Conservation (phyloP, 1,140 invertebrate species). For the Melipona quadrifasciata region DNA sequence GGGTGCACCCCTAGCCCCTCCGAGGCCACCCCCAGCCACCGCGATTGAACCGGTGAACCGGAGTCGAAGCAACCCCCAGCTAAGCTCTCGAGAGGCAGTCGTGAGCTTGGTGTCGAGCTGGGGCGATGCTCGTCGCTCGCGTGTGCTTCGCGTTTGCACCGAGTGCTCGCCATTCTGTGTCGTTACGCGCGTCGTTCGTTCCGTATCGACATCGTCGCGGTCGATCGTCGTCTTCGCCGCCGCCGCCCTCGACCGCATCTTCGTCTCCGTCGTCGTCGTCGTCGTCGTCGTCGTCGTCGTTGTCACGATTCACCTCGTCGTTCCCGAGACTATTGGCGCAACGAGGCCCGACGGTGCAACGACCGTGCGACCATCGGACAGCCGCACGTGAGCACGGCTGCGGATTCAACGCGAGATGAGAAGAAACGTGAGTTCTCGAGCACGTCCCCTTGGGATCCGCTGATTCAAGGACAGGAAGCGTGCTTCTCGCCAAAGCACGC, state of each 20-base stretch:
- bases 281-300: neutral
- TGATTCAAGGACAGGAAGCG: slow-evolving; percentile 9
- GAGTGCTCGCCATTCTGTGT: slow-evolving; percentile 51
- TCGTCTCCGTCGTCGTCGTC: neutral
- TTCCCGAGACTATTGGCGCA: slow-evolving; percentile 29
- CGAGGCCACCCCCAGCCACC: slow-evolving; percentile 49
- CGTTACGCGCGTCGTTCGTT: slow-evolving; percentile 14
- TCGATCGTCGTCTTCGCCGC: slow-evolving; percentile 11
- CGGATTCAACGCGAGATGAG: slow-evolving; percentile 67
- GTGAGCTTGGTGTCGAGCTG: slow-evolving; percentile 76
- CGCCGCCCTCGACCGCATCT: slow-evolving; percentile 18
- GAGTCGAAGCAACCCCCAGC: slow-evolving; percentile 70
- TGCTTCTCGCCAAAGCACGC: neutral
- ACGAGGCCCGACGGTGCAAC: slow-evolving; percentile 50
- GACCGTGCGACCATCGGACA: slow-evolving; percentile 47
- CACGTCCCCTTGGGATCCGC: neutral
- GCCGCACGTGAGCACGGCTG: slow-evolving; percentile 66
- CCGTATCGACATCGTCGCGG: slow-evolving; percentile 37
- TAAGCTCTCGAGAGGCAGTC: slow-evolving; percentile 71
- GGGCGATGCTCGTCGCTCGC: slow-evolving; percentile 75
- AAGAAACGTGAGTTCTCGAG: slow-evolving; percentile 72
- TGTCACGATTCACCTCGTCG: slow-evolving; percentile 7
- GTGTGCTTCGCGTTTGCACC: slow-evolving; percentile 58
- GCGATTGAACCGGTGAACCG: slow-evolving; percentile 64
- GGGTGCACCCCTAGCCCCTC: slow-evolving; percentile 9